A percentile compares a stretch with the other conserved stretches of the same genome.
Conservation (phyloP, 1,140 invertebrate species). For the Drosophila triauraria region DNA sequence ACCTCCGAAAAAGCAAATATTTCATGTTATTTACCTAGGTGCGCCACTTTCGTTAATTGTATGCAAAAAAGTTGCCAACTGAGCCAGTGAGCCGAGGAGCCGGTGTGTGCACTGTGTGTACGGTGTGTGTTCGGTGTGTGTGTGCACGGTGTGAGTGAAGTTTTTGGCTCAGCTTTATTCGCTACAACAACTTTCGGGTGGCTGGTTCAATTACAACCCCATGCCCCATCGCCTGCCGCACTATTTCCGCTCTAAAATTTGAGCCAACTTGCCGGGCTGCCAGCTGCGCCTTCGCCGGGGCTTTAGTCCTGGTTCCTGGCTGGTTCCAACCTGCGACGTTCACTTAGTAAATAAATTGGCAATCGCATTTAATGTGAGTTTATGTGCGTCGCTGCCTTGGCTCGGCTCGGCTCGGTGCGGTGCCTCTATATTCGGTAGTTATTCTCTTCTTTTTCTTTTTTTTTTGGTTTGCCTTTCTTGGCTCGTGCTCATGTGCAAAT, state of each 20-base stretch:
- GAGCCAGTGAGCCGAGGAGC: not conserved
- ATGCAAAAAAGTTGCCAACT: constrained; percentile 81
- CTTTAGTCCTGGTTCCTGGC: constrained; percentile 18
- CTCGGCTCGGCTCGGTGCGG: constrained; percentile 18
- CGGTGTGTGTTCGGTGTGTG: constrained; percentile 4
- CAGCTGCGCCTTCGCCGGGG: constrained; percentile 58
- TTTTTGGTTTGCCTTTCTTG: constrained; percentile 30
- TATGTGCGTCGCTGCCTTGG: constrained; percentile 76
- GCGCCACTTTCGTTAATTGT: constrained; percentile 82
- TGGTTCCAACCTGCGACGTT: constrained; percentile 54
- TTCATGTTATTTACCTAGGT: constrained; percentile 71
- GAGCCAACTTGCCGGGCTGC: constrained; percentile 66
- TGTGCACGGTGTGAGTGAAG: constrained; percentile 35
- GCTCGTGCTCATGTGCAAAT: constrained; percentile 80
- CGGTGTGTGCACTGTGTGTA: not conserved
- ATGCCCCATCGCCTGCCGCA: constrained; percentile 56
- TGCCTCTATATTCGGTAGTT: constrained; percentile 41
- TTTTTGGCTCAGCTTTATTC: constrained; percentile 70
- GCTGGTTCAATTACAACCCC: constrained; percentile 74
- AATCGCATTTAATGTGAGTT: constrained; percentile 84
- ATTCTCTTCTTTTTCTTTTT: constrained; percentile 10
- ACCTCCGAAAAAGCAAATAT: constrained; percentile 42
- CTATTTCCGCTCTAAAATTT: constrained; percentile 83
- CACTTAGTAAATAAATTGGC: constrained; percentile 84
- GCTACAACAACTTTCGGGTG: constrained; percentile 69